A percentile compares a stretch with the other conserved stretches of the same genome.
Conservation (phyloP, 2,113 vertebrate genomes). For the Geococcyx californianus region DNA sequence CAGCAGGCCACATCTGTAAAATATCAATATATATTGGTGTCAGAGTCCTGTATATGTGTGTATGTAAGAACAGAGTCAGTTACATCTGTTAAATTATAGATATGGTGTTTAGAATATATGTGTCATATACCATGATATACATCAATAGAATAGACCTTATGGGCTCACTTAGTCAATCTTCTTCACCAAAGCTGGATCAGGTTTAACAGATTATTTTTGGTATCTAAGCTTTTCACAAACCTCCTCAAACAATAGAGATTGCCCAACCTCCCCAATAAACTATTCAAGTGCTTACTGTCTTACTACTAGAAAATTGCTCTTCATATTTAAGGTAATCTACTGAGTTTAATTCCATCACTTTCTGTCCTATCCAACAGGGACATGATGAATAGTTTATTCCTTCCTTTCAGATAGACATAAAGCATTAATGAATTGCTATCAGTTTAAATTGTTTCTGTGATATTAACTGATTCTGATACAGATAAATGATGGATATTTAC, state of each 20-base stretch:
- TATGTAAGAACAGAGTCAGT: neutral
- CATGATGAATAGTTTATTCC: neutral
- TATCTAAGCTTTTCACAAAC: neutral
- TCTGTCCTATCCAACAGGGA: neutral
- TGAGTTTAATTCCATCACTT: neutral
- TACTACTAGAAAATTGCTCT: neutral
- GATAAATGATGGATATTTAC: neutral
- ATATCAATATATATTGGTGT: neutral
- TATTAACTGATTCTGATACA: neutral
- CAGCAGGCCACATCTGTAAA: neutral
- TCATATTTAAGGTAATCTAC: neutral
- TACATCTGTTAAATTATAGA: neutral
- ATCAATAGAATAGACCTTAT: neutral
- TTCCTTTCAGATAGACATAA: neutral
- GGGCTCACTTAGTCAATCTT: neutral
- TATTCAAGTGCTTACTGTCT: neutral
- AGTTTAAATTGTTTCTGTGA: neutral
- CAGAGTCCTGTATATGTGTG: neutral
- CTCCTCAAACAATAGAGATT: neutral
- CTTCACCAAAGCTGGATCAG: neutral
- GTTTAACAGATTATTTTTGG: neutral
- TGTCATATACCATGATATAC: neutral
- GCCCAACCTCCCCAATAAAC: neutral
- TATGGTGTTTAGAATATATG: neutral
- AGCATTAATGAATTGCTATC: neutral